phyloP scores from a whole-genome alignment of 2,797 vertebrate genomes.

The Peromyscus aztecus region DNA sequence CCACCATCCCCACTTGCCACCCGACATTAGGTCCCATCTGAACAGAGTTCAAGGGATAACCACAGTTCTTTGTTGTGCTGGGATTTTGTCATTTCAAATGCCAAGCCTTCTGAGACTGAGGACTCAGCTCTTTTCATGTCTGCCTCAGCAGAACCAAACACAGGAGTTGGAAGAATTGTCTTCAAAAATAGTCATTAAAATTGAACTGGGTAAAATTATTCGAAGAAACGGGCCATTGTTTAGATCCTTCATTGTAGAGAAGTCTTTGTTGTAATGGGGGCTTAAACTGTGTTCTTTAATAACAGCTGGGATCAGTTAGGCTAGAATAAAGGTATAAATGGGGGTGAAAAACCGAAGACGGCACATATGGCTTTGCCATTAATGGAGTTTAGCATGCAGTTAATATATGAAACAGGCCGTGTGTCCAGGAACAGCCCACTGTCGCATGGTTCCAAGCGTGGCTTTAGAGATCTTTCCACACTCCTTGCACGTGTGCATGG shows the following conservation, averaged over 20 bases:
- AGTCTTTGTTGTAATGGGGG: conserved; percentile 46
- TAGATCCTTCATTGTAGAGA: conserved; percentile 26
- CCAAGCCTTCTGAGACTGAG: background rate
- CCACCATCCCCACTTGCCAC: conserved; percentile 14
- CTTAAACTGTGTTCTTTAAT: conserved; percentile 32
- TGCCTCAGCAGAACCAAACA: background rate
- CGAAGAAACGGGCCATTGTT: conserved; percentile 38
- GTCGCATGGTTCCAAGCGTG: conserved; percentile 47
- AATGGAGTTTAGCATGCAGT: conserved; percentile 31
- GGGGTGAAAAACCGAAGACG: conserved; percentile 9
- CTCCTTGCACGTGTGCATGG: conserved; percentile 69
- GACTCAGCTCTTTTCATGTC: background rate
- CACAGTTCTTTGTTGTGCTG: conserved; percentile 12
- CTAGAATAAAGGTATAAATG: conserved; percentile 52
- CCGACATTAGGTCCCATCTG: background rate
- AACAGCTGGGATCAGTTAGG: conserved; percentile 69
- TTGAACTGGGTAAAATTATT: conserved; percentile 21
- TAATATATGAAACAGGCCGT: conserved; percentile 37
- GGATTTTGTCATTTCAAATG: conserved; percentile 49
- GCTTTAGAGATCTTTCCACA: conserved; percentile 70
- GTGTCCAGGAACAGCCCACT: conserved; percentile 47
- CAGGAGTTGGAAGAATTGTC: background rate
- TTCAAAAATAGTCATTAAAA: conserved; percentile 26
- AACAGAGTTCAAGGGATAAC: conserved; percentile 41
- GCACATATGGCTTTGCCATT: conserved; percentile 58